These are phyloP conservation scores for Drosophila aldrichi DNA, from an alignment of 2,888 invertebrate genomes.

Conservation along the genomic window DNA sequence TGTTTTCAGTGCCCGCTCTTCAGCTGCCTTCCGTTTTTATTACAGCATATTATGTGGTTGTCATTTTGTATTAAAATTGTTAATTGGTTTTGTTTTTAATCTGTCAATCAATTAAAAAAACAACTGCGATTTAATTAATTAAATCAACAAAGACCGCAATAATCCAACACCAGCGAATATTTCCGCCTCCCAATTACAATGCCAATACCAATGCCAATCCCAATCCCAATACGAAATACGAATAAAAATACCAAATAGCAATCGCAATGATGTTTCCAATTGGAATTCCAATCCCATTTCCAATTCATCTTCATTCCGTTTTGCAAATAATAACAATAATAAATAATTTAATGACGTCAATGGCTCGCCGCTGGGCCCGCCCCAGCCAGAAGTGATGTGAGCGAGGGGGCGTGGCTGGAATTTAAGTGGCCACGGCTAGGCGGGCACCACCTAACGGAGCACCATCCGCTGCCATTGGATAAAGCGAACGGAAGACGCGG, in stretches of 20 bases:
- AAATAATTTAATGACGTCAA: constrained; percentile 70
- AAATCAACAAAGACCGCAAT: constrained; percentile 81
- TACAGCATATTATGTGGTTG: constrained; percentile 82
- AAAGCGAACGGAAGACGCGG: constrained; percentile 2
- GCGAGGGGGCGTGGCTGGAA: constrained; percentile 49
- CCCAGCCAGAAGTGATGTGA: constrained; percentile 6
- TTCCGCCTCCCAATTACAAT: constrained; percentile 3
- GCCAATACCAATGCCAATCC: not conserved
- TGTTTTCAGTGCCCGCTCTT: constrained; percentile 29
- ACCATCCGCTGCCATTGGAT: constrained; percentile 44
- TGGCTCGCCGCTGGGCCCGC: constrained; percentile 21
- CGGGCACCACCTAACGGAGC: constrained; percentile 32
- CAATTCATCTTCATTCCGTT: constrained; percentile 28
- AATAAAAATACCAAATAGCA: constrained; percentile 27
- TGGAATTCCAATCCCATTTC: constrained; percentile 8
- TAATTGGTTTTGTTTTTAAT: constrained; percentile 83
- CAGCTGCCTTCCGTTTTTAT: constrained; percentile 62
- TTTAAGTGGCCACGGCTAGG: constrained; percentile 51
- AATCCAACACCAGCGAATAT: constrained; percentile 70
- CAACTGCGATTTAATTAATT: constrained; percentile 82
- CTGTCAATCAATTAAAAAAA: constrained; percentile 83
- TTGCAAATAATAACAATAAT: constrained; percentile 59
- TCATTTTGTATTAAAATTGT: constrained; percentile 83
- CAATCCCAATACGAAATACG: constrained; percentile 31
- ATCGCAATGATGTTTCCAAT: constrained; percentile 23